Evolutionary conservation across 2,888 invertebrate genomes (phyloP).

Genomic region (Margaritifera margaritifera): DNA sequence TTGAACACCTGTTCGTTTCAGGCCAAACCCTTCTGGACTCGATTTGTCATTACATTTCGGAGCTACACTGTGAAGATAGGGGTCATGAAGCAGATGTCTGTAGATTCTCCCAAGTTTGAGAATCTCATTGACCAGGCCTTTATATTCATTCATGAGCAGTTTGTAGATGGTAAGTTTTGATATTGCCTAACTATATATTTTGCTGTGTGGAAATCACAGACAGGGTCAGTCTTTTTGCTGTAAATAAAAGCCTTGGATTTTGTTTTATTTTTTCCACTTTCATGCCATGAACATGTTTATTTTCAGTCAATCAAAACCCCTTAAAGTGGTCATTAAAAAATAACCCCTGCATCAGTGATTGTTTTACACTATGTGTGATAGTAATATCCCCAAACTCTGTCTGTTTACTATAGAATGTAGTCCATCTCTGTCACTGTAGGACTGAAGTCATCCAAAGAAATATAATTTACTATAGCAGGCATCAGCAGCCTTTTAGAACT

Average conservation of each 20-base stretch:
- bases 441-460: too few species aligned
- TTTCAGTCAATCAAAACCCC: too few species aligned
- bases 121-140: conserved; percentile 55
- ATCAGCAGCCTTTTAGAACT: too few species aligned
- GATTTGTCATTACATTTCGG: conserved; percentile 54
- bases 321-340: too few species aligned
- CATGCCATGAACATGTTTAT: too few species aligned
- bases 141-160: conserved; percentile 54
- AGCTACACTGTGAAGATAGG: conserved; percentile 56
- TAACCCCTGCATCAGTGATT: too few species aligned
- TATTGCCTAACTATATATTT: conserved; percentile 1
- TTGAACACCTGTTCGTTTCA: conserved; percentile 23
- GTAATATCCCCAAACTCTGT: too few species aligned
- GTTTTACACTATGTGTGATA: too few species aligned
- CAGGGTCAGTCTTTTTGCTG: neutral
- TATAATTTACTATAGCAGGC: too few species aligned
- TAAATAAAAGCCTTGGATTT: neutral
- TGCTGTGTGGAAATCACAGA: neutral
- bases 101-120: conserved; percentile 47
- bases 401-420: too few species aligned
- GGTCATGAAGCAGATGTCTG: conserved; percentile 55
- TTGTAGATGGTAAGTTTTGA: conserved; percentile 49
- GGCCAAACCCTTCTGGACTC: conserved; percentile 59
- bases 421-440: too few species aligned
- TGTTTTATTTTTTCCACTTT: neutral